Evolutionary conservation across 2,888 invertebrate genomes (phyloP), one percentile per base, ranked within the genome.

Genomic region (Lordiphosa andalusiaca): DNA sequence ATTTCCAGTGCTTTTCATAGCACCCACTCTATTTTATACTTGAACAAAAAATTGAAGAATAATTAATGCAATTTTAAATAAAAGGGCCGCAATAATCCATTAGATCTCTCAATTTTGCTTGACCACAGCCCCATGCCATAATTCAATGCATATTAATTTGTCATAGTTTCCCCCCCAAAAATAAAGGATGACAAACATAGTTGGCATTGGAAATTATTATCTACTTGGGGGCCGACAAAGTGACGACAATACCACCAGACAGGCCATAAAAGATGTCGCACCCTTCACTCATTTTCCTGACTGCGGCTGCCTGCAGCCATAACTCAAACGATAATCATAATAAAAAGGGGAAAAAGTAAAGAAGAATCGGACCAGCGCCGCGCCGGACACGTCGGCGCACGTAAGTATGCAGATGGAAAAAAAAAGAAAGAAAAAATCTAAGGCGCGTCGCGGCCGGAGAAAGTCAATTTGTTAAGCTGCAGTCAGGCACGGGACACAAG

Each of bases 401-500:
- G 67, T 64, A 76, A 71, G 71, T 71, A 52, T 69, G 77, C 73
- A 67, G 69, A 65, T 67, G 46, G 25, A 53, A 42, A 37, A 37
- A 37, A 30, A 41, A 53, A 42, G 21, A 30, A 37, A 30, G 37
- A 7, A 19, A 55, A 71, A 75, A 66, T 67, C 70, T 68, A 69
- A 71, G 80, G 68, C 76, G 71, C 68, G 57, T 61, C 62, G 70
- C 72, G 63, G 65, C 72, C 76, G 82, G 76, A 73, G 82, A 77
- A 78, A 82, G 78, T 80, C 82, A 80, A 80, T 80, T 80, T 80
- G 78, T 80, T 80, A 78, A 81, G 80, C 78, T 82, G 78, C 82
- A 77, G 72, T 57, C 60, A 55, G 61, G 35, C 49, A 16, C 49
- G 33, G 53, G 39, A 62, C 42, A 13, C 42, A 46, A 13, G 39